These are phyloP conservation scores for Nesospiza acunhae DNA, from an alignment of 2,113 vertebrate species.

Conservation along the genomic window DNA sequence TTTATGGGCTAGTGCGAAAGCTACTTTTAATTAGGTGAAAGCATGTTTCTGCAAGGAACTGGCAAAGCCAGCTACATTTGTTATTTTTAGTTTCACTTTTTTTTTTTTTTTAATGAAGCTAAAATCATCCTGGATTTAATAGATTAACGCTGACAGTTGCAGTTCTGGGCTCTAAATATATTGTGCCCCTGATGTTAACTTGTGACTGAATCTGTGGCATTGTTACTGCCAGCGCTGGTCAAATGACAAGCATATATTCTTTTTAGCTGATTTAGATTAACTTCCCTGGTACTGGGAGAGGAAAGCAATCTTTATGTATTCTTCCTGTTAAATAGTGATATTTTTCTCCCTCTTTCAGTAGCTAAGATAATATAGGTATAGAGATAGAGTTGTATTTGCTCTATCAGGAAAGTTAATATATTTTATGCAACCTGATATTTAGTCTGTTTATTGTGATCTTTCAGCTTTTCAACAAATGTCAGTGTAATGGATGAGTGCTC, in stretches of 20 bases:
- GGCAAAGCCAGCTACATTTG: not conserved
- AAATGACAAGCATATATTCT: not conserved
- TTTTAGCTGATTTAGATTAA: not conserved
- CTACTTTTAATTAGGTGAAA: not conserved
- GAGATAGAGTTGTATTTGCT: not conserved
- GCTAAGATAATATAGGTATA: not conserved
- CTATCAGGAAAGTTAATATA: not conserved
- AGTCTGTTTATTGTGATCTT: not conserved
- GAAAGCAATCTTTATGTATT: not conserved
- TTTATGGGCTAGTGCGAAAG: not conserved
- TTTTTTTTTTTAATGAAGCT: not conserved
- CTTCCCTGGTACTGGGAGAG: not conserved
- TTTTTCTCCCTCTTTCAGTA: not conserved
- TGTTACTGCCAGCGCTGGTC: not conserved
- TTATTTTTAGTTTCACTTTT: not conserved
- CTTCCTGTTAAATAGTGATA: not conserved
- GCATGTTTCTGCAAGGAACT: conserved; percentile 1
- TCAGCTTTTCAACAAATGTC: not conserved
- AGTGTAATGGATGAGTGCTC: conserved; percentile 1
- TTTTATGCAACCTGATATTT: conserved; percentile 3
- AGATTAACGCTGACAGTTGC: not conserved
- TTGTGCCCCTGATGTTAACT: not conserved
- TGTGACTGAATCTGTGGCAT: not conserved
- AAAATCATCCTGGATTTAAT: not conserved
- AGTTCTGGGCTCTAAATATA: not conserved